These are phyloP conservation scores for Seriola aureovittata DNA, from an alignment of 2,113 vertebrate species.

Conservation along the genomic window DNA sequence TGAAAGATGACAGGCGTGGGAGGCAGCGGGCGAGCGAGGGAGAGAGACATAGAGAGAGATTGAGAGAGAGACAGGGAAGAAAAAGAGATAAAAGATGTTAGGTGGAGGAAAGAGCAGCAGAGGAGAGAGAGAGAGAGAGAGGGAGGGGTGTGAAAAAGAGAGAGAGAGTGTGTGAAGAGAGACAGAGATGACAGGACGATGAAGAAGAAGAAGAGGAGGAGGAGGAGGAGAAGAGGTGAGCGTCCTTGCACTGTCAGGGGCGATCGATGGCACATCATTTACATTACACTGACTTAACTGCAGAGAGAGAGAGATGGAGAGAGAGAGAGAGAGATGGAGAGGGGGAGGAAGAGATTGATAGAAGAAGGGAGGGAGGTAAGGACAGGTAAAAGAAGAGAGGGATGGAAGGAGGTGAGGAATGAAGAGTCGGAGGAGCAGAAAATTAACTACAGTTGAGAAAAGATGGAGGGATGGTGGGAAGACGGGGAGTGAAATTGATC, in stretches of 20 bases:
- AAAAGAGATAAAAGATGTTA: slow-evolving; percentile 65
- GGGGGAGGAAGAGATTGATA: slow-evolving; percentile 53
- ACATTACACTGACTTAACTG: slow-evolving; percentile 84
- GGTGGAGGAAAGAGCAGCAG: slow-evolving; percentile 60
- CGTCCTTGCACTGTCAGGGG: slow-evolving; percentile 85
- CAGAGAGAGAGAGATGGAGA: slow-evolving; percentile 22
- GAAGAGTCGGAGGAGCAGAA: slow-evolving; percentile 56
- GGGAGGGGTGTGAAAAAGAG: slow-evolving; percentile 50
- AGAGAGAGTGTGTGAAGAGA: slow-evolving; percentile 16
- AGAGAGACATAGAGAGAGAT: slow-evolving; percentile 28
- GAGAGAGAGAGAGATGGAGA: slow-evolving; percentile 49
- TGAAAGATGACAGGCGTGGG: slow-evolving; percentile 79
- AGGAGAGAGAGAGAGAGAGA: slow-evolving; percentile 14
- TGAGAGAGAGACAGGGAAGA: slow-evolving; percentile 19
- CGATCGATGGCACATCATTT: slow-evolving; percentile 85
- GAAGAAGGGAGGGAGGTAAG: slow-evolving; percentile 42
- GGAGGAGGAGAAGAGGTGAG: slow-evolving; percentile 77
- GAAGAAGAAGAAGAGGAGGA: slow-evolving; percentile 62
- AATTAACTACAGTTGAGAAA: slow-evolving; percentile 66
- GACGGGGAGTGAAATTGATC: slow-evolving; percentile 44
- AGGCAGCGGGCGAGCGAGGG: slow-evolving; percentile 58
- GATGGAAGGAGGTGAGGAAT: slow-evolving; percentile 39
- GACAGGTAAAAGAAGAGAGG: slow-evolving; percentile 52
- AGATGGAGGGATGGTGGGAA: slow-evolving; percentile 47
- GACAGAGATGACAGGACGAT: slow-evolving; percentile 73